A percentile compares a stretch with the other conserved stretches of the same genome.
Evolutionary conservation across 2,797 vertebrate genomes (phyloP).

Genomic region (Kryptolebias ocellatus): DNA sequence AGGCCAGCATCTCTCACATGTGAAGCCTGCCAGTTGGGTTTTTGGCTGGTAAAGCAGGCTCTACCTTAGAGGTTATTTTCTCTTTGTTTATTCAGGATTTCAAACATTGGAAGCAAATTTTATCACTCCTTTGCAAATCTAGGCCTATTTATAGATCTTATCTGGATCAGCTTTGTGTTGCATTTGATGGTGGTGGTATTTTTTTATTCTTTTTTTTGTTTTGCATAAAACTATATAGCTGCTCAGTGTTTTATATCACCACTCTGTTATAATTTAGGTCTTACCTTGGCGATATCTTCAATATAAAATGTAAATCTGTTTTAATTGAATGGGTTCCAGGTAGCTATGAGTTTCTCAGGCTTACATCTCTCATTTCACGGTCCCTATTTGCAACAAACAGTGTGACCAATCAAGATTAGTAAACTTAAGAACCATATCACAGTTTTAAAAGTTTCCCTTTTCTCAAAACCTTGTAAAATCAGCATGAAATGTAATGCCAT

Average conservation of each 20-base stretch:
- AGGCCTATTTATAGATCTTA: constrained; percentile 41
- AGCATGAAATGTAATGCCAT: constrained; percentile 89
- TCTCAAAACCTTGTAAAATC: constrained; percentile 77
- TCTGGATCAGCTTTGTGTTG: constrained; percentile 31
- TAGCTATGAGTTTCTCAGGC: background rate
- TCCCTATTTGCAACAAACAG: constrained; percentile 49
- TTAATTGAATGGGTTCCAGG: constrained; percentile 2
- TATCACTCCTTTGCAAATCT: constrained; percentile 36
- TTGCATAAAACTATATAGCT: background rate
- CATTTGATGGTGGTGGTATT: background rate
- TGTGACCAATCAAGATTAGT: constrained; percentile 78
- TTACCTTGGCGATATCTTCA: background rate
- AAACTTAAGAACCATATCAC: constrained; percentile 83
- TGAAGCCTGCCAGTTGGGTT: constrained; percentile 72
- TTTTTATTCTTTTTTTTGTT: background rate
- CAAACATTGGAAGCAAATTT: constrained; percentile 53
- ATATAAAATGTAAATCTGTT: constrained; percentile 8
- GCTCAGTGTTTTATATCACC: background rate
- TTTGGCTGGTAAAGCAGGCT: constrained; percentile 61
- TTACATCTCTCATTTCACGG: constrained; percentile 15
- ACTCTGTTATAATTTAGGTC: background rate
- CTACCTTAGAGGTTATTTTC: constrained; percentile 68
- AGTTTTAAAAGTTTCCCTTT: constrained; percentile 71
- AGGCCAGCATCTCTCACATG: constrained; percentile 69
- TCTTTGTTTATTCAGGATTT: constrained; percentile 63